phyloP scores from a whole-genome alignment of 2,797 vertebrate genomes.

The Cryptoblepharus egeriae region DNA sequence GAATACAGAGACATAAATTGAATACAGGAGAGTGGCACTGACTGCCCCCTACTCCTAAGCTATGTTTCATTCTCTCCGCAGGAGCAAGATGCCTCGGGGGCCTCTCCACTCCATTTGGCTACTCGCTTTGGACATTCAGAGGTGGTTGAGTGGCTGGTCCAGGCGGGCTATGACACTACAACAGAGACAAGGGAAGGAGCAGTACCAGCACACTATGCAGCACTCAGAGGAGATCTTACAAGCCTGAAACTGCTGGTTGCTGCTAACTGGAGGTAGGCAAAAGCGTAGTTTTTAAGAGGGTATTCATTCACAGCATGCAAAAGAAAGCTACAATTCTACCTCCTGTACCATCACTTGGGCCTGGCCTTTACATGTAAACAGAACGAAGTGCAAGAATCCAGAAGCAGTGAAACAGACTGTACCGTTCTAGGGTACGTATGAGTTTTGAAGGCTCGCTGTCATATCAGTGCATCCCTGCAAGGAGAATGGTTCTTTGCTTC shows the following conservation, averaged over 20 bases:
- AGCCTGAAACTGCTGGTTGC: slow-evolving; percentile 82
- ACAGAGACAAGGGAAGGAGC: slow-evolving; percentile 83
- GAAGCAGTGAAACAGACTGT: neutral
- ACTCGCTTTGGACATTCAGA: slow-evolving; percentile 81
- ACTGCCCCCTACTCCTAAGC: neutral
- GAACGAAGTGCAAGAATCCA: neutral
- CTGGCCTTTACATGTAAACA: no score
- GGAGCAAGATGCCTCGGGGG: slow-evolving; percentile 83
- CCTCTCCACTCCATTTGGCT: slow-evolving; percentile 84
- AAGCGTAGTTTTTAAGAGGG: neutral
- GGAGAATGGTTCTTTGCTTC: neutral
- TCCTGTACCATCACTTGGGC: neutral
- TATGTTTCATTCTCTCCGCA: slow-evolving; percentile 47
- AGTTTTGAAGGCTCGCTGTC: neutral
- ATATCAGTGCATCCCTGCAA: neutral
- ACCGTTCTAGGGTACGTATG: neutral
- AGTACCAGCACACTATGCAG: slow-evolving; percentile 85
- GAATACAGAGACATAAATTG: no score
- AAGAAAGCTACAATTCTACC: neutral
- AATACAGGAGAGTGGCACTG: neutral
- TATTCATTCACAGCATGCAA: neutral
- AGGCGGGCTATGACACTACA: slow-evolving; percentile 70
- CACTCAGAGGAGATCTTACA: slow-evolving; percentile 82
- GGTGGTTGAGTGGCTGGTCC: slow-evolving; percentile 82
- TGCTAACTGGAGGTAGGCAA: slow-evolving; percentile 76